These are phyloP conservation scores for Psephotus haematonotus DNA, from an alignment of 2,113 vertebrate species.

Conservation along the genomic window DNA sequence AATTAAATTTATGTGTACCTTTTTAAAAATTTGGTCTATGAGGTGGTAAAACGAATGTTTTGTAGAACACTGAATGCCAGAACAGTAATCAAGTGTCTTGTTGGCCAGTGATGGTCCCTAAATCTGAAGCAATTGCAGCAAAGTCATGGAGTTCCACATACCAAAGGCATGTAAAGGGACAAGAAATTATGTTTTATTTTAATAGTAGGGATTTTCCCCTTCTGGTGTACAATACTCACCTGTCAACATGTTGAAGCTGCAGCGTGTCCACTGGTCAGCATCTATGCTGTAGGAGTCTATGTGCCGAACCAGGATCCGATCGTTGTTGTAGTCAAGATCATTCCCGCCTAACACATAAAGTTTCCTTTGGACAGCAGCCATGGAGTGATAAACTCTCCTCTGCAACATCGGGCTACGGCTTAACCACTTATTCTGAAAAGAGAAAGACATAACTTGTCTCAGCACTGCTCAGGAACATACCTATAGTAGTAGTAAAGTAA, in stretches of 20 bases:
- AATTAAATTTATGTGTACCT: not conserved
- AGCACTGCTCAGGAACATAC: not conserved
- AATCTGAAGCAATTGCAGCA: not conserved
- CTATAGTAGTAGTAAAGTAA: rapidly evolving
- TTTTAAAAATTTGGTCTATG: not conserved
- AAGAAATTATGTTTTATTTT: not conserved
- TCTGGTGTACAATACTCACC: constrained; percentile 68
- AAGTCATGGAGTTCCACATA: not conserved
- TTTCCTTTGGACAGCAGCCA: constrained; percentile 91
- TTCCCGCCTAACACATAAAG: constrained; percentile 95
- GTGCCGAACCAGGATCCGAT: constrained; percentile 92
- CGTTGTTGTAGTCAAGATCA: constrained; percentile 96
- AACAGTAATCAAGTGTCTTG: not conserved
- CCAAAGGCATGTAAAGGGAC: not conserved
- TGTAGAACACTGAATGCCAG: not conserved
- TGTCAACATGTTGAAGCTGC: constrained; percentile 91
- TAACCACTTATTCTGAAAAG: constrained; percentile 90
- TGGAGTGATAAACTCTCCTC: constrained; percentile 95
- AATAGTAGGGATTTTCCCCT: rapidly evolving
- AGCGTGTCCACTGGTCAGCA: constrained; percentile 93
- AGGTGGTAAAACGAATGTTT: not conserved
- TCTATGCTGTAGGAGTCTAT: constrained; percentile 95
- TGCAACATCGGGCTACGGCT: constrained; percentile 93
- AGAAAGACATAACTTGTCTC: not conserved
- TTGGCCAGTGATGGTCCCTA: not conserved